phyloP scores from a whole-genome alignment of 2,888 invertebrate species.

The Oithona nana region DNA sequence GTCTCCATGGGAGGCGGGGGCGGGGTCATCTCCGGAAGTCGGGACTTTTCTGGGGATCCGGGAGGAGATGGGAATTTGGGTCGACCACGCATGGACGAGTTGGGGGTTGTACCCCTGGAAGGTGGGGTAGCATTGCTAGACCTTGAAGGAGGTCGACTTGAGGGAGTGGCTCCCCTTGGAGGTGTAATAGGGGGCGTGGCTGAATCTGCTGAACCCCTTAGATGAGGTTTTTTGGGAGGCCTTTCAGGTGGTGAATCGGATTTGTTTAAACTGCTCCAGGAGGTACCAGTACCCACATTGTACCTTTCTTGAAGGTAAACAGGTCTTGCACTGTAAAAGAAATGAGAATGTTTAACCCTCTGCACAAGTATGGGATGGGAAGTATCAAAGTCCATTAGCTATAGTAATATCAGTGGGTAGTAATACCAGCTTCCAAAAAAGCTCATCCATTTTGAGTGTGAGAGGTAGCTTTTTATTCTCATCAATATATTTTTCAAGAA shows the following conservation, averaged over 20 bases:
- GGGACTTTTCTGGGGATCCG: background rate
- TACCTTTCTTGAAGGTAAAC: constrained; percentile 7
- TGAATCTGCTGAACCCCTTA: background rate
- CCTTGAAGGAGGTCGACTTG: background rate
- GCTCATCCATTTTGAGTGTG: no score
- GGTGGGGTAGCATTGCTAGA: background rate
- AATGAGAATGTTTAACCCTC: no score
- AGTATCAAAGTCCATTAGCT: no score
- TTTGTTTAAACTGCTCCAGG: background rate
- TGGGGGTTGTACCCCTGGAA: background rate
- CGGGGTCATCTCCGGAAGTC: background rate
- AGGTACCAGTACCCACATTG: background rate
- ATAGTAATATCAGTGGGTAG: no score
- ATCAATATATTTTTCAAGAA: no score
- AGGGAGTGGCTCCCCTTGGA: background rate
- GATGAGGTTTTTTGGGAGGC: constrained; percentile 1
- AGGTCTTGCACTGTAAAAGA: background rate
- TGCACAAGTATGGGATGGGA: no score
- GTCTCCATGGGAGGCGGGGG: background rate
- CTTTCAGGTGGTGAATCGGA: background rate
- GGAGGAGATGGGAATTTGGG: constrained; percentile 3
- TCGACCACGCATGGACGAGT: background rate
- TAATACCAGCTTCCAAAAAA: no score
- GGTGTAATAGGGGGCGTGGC: background rate
- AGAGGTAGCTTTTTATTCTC: no score